Base-by-base conservation (phyloP, 1,140 invertebrate genomes). In the Phortica variegata region DNA sequence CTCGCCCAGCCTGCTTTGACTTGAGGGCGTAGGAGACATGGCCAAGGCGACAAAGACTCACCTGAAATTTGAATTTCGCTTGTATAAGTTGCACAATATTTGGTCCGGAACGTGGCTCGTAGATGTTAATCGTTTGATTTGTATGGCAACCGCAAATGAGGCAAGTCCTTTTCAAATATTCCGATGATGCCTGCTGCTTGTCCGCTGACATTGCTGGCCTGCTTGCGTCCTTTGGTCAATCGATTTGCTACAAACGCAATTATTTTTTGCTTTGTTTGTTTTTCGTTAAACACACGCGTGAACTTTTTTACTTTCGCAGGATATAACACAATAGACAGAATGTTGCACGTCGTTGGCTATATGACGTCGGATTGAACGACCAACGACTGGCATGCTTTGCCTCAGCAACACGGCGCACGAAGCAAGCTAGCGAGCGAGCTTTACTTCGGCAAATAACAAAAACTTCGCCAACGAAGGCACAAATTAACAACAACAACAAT, bases 31-130 rank as follows among this genome's bases (percentile, higher is more conserved):
- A 33, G 13, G 12, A n/a, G n/a, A n/a, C n/a, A n/a, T n/a, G n/a
- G n/a, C n/a, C n/a, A n/a, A n/a, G n/a, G n/a, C n/a, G n/a, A n/a
- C n/a, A n/a, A n/a, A n/a, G n/a, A 40, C 57, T 54, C 59, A 75
- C 73, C 70, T 75, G 73, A 45, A 75, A 70, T 57, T 74, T 73
- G 43, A 76, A 76, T 70, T 75, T 76, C 32, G 71, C 73, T 47
- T 75, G 73, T 33, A 76, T 76, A 18, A 76, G 43, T 54, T 75
- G 61, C 29, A 76, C 73, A 41, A 76, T 75, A 50, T 76, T 76
- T 42, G 73, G 73, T 15, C 73, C 73, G 47, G 56, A 65, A 44
- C 73, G 66, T 15, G 73, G 73, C 50, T 76, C 73, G 36, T 73
- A 73, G 52, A 76, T 75, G 52, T 76, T 76, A 42, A 76, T 75